Evolutionary conservation across 2,888 invertebrate genomes (phyloP).

Genomic region (Heliconius sara): DNA sequence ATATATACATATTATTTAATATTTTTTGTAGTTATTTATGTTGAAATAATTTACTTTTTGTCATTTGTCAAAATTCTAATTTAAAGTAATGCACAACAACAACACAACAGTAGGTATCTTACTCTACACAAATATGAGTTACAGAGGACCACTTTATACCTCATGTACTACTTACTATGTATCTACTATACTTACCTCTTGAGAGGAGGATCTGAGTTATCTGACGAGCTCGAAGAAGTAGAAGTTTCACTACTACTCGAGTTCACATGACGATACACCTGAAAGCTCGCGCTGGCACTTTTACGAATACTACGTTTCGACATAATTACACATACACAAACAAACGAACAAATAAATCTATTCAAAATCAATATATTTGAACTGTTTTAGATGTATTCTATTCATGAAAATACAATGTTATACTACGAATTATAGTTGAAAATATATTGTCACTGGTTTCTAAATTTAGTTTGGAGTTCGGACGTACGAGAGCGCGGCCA

Average conservation of each 20-base stretch:
- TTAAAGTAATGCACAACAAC: background rate
- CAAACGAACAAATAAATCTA: background rate
- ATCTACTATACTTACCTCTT: constrained; percentile 59
- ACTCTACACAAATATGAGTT: background rate
- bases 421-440: constrained; percentile 52
- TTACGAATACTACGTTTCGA: constrained; percentile 57
- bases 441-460: constrained; percentile 72
- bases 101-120: background rate
- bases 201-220: constrained; percentile 66
- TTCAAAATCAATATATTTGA: background rate
- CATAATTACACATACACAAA: constrained; percentile 37
- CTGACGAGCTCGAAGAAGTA: constrained; percentile 66
- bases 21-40: background rate
- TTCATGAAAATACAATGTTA: constrained; percentile 55
- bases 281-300: constrained; percentile 62
- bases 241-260: constrained; percentile 71
- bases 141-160: background rate
- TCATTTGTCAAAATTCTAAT: background rate
- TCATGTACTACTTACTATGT: background rate
- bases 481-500: constrained; percentile 55
- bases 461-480: constrained; percentile 70
- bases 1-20: too few species aligned
- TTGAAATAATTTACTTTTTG: background rate
- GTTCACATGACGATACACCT: constrained; percentile 60
- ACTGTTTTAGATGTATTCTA: constrained; percentile 36